Base-by-base conservation (phyloP, 2,797 vertebrate genomes). In the Lerista edwardsae region DNA sequence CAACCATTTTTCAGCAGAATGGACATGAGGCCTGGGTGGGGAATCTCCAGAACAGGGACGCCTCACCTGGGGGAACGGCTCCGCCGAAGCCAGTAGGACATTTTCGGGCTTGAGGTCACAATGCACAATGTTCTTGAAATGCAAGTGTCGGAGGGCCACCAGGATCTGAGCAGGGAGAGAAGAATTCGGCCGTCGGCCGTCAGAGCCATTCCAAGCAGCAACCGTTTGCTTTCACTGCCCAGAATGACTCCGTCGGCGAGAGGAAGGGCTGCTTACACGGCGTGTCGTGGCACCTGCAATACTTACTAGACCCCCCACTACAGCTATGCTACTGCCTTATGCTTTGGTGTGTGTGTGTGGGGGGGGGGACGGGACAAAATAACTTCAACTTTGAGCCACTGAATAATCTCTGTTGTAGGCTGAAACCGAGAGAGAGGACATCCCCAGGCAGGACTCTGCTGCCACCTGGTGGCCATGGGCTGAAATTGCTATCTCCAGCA, bases 71-170 rank as follows among this genome's bases (percentile, higher is more conserved):
- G 97, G 96, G 84, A 96, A 97, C 0, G 96, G 95, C 65, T 97
- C 96, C 0, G 96, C 96, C 0, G 96, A 97, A 1, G 88, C 97
- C 44, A 98, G 95, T 62, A 98, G 94, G 85, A 98, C 98, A 1
- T 98, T 98, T 88, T 98, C 98, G 0, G 98, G 98, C 93, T 98
- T 98, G 87, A 98, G 92, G 93, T 98, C 98, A 74, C 98, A 98
- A 91, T 98, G 98, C 82, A 98, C 98, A 0, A 98, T 98, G 94
- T 98, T 98, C 93, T 98, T 98, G 91, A 98, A 98, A 94, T 98
- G 98, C 77, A 98, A 96, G 84, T 98, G 97, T 75, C 97, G 95
- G 90, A 98, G 88, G 23, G 98, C 98, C 80, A 97, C 97, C 81
- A 98, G 93, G 86, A 98, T 98, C 98, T 98, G 86, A 11, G n/a